Conservation (phyloP, 2,888 invertebrate genomes). For the Mesoligia furuncula region DNA sequence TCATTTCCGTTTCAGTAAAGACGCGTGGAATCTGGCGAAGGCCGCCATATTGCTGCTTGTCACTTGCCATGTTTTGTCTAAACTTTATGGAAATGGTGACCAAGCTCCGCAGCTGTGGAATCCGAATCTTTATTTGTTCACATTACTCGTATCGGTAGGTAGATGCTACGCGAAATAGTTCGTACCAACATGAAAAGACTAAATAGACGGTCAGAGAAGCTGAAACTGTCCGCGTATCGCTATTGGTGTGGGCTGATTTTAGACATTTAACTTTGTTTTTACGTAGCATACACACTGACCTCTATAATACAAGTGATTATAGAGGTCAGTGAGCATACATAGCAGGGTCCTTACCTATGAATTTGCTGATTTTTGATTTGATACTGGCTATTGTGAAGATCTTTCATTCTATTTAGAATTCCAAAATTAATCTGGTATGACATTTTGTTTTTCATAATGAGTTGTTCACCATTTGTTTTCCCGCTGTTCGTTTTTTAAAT, state of each 20-base stretch:
- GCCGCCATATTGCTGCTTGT: slow-evolving; percentile 34
- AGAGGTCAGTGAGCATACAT: too few species aligned
- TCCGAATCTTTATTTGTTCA: neutral
- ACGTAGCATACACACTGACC: too few species aligned
- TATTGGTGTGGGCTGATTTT: too few species aligned
- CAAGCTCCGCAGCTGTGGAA: slow-evolving; percentile 1
- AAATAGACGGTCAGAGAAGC: neutral
- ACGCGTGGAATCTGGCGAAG: slow-evolving; percentile 37
- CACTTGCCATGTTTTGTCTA: slow-evolving; percentile 42
- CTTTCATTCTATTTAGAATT: too few species aligned
- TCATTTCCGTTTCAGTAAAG: slow-evolving; percentile 78
- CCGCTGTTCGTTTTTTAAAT: too few species aligned
- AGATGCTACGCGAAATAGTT: neutral
- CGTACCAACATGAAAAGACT: neutral
- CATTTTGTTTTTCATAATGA: too few species aligned
- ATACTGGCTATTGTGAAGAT: too few species aligned
- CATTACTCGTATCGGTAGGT: neutral
- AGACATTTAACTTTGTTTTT: neutral
- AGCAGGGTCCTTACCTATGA: too few species aligned
- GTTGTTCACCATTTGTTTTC: too few species aligned
- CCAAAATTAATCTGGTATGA: too few species aligned
- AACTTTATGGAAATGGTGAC: neutral
- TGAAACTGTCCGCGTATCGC: neutral
- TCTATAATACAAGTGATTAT: too few species aligned
- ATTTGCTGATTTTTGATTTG: too few species aligned